A percentile compares a stretch with the other conserved stretches of the same genome.
Conservation (phyloP, 2,113 vertebrate species). For the Mobula hypostoma region DNA sequence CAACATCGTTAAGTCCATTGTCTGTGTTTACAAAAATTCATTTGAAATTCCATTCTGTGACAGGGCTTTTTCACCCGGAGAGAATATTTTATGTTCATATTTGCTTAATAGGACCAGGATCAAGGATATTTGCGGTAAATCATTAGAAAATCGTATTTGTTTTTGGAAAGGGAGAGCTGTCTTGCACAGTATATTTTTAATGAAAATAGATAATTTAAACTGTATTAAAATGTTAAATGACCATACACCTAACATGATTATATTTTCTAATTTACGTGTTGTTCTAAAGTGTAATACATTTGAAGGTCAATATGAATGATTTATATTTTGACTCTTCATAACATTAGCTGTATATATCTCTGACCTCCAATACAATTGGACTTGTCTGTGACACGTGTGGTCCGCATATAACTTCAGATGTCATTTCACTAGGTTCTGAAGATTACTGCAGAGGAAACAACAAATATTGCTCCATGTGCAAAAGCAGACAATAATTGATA, state of each 20-base stretch:
- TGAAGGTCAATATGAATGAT: neutral
- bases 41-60: neutral
- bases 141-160: neutral
- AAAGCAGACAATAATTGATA: no score
- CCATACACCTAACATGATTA: neutral
- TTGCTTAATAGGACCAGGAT: neutral
- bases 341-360: neutral
- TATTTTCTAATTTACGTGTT: neutral
- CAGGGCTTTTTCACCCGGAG: neutral
- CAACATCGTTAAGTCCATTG: neutral
- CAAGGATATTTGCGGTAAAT: neutral
- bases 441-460: no score
- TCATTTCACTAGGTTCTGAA: no score
- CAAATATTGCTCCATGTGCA: no score
- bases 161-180: neutral
- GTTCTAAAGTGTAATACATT: neutral
- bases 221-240: neutral
- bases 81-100: slow-evolving; percentile 1
- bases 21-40: neutral
- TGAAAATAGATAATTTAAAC: neutral
- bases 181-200: neutral
- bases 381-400: no score
- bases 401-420: no score
- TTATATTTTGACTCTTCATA: neutral
- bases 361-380: no score